These are phyloP conservation scores for Corvus cornix DNA, from an alignment of 2,113 vertebrate species.

Conservation along the genomic window DNA sequence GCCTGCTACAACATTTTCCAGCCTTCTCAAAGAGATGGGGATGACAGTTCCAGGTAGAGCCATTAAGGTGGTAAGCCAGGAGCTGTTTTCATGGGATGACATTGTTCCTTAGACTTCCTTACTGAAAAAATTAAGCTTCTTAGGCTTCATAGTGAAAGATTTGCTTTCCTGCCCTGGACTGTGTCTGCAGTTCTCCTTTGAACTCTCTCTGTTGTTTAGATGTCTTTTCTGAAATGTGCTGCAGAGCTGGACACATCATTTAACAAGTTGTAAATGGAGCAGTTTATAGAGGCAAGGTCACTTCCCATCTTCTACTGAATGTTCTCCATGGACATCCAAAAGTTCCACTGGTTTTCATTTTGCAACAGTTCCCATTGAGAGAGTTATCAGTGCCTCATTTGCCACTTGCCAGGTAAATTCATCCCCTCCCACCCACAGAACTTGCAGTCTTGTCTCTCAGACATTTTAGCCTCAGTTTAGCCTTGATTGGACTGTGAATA, in stretches of 20 bases:
- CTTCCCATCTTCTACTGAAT: not conserved
- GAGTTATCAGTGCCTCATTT: not conserved
- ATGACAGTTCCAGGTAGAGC: not conserved
- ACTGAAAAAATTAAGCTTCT: not conserved
- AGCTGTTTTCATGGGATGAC: not conserved
- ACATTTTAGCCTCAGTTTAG: not conserved
- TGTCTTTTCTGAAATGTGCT: not conserved
- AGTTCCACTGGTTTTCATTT: not conserved
- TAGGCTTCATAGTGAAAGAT: not conserved
- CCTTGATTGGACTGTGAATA: not conserved
- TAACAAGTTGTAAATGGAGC: not conserved
- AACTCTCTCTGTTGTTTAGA: not conserved
- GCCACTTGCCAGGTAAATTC: not conserved
- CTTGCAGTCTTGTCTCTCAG: not conserved
- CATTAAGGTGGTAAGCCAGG: not conserved
- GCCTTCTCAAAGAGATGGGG: not conserved
- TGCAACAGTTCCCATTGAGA: not conserved
- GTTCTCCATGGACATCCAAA: not conserved
- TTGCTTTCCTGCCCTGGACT: not conserved
- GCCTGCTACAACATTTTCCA: not conserved
- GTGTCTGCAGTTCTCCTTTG: not conserved
- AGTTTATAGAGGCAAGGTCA: not conserved
- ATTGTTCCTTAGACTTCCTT: not conserved
- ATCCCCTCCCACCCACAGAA: not conserved
- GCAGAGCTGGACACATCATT: not conserved